A percentile compares a stretch with the other conserved stretches of the same genome.
phyloP scores from a whole-genome alignment of 2,113 vertebrate species.

The Girardinichthys multiradiatus region DNA sequence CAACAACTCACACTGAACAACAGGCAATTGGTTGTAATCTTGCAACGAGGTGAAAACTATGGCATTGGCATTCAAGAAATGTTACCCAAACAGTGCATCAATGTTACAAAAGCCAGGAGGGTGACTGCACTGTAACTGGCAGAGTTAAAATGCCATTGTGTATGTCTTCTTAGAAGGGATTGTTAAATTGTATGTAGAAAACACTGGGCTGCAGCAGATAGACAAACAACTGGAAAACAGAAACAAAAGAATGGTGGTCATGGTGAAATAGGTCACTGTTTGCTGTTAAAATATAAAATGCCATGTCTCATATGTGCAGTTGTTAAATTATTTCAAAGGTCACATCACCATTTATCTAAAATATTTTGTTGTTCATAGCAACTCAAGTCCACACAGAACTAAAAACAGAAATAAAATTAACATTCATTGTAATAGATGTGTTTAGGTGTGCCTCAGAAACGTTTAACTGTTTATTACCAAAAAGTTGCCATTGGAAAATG shows the following conservation, averaged over 20 bases:
- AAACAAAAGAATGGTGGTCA: slow-evolving; percentile 50
- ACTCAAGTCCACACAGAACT: neutral
- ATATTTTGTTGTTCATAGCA: neutral
- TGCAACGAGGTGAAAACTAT: slow-evolving; percentile 47
- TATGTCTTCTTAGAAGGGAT: slow-evolving; percentile 46
- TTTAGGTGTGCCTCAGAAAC: neutral
- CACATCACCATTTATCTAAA: slow-evolving; percentile 48
- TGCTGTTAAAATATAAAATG: slow-evolving; percentile 23
- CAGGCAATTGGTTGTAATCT: slow-evolving; percentile 72
- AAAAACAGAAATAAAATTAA: neutral
- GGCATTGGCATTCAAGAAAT: slow-evolving; percentile 74
- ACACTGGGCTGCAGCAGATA: slow-evolving; percentile 85
- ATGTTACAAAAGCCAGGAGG: slow-evolving; percentile 65
- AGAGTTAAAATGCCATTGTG: slow-evolving; percentile 49
- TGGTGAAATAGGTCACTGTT: slow-evolving; percentile 38
- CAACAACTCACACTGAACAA: slow-evolving; percentile 50
- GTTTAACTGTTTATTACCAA: neutral
- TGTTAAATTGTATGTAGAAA: slow-evolving; percentile 83
- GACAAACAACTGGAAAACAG: slow-evolving; percentile 79
- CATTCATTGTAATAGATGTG: neutral
- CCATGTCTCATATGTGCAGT: slow-evolving; percentile 5
- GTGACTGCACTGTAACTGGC: slow-evolving; percentile 56
- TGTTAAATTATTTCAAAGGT: slow-evolving; percentile 34
- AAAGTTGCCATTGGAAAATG: neutral
- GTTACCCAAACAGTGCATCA: slow-evolving; percentile 72